phyloP scores from a whole-genome alignment of 2,797 vertebrate genomes.

The Octomys mimax region DNA sequence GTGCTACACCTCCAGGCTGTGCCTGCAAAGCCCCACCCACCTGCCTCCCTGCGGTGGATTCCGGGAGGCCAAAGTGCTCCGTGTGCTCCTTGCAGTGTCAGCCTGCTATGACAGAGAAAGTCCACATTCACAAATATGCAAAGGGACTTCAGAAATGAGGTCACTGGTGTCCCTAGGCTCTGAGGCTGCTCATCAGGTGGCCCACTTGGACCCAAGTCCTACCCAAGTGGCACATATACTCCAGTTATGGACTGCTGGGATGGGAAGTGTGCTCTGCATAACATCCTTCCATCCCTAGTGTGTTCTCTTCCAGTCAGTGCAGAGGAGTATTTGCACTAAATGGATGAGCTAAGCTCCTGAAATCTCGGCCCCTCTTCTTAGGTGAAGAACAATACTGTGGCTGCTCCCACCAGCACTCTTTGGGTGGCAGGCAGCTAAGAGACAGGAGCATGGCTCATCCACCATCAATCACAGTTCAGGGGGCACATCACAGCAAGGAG shows the following conservation, averaged over 20 bases:
- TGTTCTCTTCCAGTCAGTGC: neutral
- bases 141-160: neutral
- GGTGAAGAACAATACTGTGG: too few species aligned
- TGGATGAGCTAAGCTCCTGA: neutral
- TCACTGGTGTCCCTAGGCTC: neutral
- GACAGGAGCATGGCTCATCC: accelerated
- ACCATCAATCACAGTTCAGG: neutral
- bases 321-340: neutral
- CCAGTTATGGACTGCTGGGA: neutral
- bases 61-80: neutral
- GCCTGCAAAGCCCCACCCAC: accelerated
- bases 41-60: accelerated
- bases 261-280: neutral
- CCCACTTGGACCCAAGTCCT: neutral
- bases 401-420: accelerated
- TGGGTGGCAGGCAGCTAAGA: neutral
- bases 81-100: neutral
- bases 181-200: neutral
- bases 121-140: neutral
- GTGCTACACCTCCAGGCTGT: accelerated
- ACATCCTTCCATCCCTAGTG: neutral
- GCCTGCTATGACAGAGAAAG: neutral
- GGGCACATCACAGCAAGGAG: neutral
- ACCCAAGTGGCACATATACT: accelerated
- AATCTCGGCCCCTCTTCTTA: neutral